A percentile compares a stretch with the other conserved stretches of the same genome.
Evolutionary conservation across 2,113 vertebrate genomes (phyloP).

Genomic region (Oreochromis tanganicae): DNA sequence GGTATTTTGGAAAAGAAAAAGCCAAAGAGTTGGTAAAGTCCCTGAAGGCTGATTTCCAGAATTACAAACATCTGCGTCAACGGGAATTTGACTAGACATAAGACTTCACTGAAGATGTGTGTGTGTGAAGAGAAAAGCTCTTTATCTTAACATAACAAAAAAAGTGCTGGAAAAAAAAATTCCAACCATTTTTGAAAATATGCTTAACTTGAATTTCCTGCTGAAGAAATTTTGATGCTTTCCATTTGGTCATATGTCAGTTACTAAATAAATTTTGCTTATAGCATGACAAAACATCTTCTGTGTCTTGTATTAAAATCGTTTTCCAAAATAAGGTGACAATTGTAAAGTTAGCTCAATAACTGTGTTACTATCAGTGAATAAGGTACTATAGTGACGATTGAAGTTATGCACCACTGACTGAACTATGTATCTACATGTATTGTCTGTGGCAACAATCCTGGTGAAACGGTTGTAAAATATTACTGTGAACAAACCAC

Average conservation of each 20-base stretch:
- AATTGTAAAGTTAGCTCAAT: background rate
- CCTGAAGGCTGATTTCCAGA: background rate
- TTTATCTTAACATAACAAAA: background rate
- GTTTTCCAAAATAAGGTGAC: background rate
- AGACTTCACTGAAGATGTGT: background rate
- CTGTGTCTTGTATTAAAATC: background rate
- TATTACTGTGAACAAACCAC: background rate
- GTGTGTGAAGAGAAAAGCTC: background rate
- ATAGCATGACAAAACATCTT: background rate
- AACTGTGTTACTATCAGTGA: background rate
- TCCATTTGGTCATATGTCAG: background rate
- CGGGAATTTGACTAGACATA: background rate
- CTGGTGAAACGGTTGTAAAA: background rate
- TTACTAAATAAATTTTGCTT: background rate
- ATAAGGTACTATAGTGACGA: background rate
- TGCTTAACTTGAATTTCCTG: background rate
- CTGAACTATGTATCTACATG: no score
- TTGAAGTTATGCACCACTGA: background rate
- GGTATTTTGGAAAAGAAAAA: fast-evolving
- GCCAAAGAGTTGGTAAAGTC: background rate
- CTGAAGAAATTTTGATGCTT: background rate
- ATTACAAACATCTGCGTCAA: background rate
- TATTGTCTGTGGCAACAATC: background rate
- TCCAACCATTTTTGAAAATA: background rate
- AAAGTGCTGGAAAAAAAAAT: background rate